A percentile compares a stretch with the other conserved stretches of the same genome.
phyloP scores from a whole-genome alignment of 2,113 vertebrate species.

The Leucosticte australis region DNA sequence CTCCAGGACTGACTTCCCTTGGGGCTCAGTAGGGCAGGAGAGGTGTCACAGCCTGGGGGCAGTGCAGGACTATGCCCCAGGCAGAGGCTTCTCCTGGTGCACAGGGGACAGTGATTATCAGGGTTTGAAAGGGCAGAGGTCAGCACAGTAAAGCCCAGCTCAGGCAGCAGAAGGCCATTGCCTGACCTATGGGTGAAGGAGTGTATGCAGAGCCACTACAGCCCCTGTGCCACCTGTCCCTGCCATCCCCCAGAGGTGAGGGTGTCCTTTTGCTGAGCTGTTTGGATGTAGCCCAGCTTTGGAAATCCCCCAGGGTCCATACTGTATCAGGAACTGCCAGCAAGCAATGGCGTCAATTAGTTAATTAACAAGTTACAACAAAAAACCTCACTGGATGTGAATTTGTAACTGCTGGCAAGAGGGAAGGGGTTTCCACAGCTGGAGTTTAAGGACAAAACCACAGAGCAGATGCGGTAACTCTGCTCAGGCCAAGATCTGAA shows the following conservation, averaged over 20 bases:
- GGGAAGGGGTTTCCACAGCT: not conserved
- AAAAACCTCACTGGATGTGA: not conserved
- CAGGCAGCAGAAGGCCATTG: not conserved
- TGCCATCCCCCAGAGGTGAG: not conserved
- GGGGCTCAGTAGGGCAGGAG: not conserved
- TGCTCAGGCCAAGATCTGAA: not conserved
- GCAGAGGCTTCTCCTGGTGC: not conserved
- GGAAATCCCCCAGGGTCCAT: not conserved
- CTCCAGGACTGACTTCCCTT: not conserved
- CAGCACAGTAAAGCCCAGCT: not conserved
- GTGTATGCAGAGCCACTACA: not conserved
- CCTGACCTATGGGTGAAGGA: not conserved
- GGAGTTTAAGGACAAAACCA: not conserved
- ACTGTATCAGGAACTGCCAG: not conserved
- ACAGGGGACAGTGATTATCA: not conserved
- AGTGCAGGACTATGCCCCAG: not conserved
- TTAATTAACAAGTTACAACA: not conserved
- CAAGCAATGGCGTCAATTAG: fast-evolving
- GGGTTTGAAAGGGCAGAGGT: not conserved
- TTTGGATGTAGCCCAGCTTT: not conserved
- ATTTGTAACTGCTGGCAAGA: not conserved
- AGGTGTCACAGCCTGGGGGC: not conserved
- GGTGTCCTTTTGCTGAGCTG: not conserved
- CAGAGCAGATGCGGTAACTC: not conserved
- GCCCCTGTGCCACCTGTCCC: not conserved